Evolutionary conservation across 2,888 invertebrate species (phyloP), one percentile per base, ranked within the genome.

Genomic region (Drosophila borealis): DNA sequence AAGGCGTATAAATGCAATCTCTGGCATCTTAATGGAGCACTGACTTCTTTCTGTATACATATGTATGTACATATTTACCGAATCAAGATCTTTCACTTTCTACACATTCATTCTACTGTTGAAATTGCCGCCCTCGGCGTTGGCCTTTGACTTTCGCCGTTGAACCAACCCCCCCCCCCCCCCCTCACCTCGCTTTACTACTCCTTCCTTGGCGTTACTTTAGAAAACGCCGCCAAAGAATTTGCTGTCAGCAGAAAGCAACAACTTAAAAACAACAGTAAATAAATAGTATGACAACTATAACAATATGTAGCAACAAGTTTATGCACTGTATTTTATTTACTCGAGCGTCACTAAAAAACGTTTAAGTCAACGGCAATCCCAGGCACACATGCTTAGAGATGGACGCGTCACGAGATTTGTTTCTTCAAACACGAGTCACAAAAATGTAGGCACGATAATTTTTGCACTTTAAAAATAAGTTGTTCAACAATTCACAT

Each of bases 341-440:
- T 71, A 73, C 81, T 82, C 81, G 81, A 83, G 80, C 81, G 80
- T 80, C 46, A 75, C 84, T 82, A 81, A 81, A 83, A 81, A 80
- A 70, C 81, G 80, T 81, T 82, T 78, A 74, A 63, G 78, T 36
- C 62, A 79, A 77, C 78, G 66, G 70, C 72, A 71, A 71, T 55
- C 63, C 60, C 55, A 65, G 49, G 53, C 55, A 9, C 25, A 41
- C 46, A 34, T 41, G 33, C 17, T 21, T 53, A 67, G 51, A 19
- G 71, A 53, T 67, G 71, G 33, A 1, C 5, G 42, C 66, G 36
- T 21, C 9, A 9, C 14, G 4, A 29, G 29, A 29, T 29, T 0
- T 8, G 29, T 29, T 8, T 5, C 6, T 6, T 29, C 29, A 29
- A 29, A 29, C 29, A 29, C 29, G 29, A 8, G 8, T 29, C 29